A percentile compares a stretch with the other conserved stretches of the same genome.
Evolutionary conservation across 1,140 invertebrate genomes (phyloP).

Genomic region (Uloborus diversus): DNA sequence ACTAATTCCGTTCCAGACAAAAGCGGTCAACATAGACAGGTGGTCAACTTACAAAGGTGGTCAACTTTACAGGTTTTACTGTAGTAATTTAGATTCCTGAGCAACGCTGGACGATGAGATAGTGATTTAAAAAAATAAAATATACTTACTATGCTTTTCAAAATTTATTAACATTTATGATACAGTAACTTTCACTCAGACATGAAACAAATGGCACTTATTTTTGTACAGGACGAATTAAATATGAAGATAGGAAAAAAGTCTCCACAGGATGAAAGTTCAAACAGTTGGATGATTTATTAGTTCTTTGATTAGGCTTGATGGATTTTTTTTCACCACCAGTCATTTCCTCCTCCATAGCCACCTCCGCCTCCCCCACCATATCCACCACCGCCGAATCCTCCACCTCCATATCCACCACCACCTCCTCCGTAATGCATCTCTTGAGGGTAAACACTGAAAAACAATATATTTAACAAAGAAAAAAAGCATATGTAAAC

Average conservation of each 20-base stretch:
- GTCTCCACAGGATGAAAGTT: not conserved
- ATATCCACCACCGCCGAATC: not conserved
- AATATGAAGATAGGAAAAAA: not conserved
- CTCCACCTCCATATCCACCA: not conserved
- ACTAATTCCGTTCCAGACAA: too few species aligned
- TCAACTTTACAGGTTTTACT: too few species aligned
- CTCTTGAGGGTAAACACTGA: not conserved
- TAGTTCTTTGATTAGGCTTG: not conserved
- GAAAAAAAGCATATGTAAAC: too few species aligned
- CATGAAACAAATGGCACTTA: not conserved
- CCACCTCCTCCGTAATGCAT: not conserved
- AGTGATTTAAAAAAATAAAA: too few species aligned
- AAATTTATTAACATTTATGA: too few species aligned
- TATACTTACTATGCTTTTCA: too few species aligned
- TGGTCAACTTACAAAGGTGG: too few species aligned
- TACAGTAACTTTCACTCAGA: not conserved
- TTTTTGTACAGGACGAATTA: not conserved
- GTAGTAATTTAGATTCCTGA: too few species aligned
- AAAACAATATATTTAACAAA: too few species aligned
- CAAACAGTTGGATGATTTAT: not conserved
- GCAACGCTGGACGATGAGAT: too few species aligned
- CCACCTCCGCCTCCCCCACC: not conserved
- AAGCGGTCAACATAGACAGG: too few species aligned
- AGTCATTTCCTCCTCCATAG: slow-evolving; percentile 7
- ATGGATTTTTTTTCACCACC: not conserved